phyloP scores from a whole-genome alignment of 2,888 invertebrate genomes.

The Neoascia interrupta region DNA sequence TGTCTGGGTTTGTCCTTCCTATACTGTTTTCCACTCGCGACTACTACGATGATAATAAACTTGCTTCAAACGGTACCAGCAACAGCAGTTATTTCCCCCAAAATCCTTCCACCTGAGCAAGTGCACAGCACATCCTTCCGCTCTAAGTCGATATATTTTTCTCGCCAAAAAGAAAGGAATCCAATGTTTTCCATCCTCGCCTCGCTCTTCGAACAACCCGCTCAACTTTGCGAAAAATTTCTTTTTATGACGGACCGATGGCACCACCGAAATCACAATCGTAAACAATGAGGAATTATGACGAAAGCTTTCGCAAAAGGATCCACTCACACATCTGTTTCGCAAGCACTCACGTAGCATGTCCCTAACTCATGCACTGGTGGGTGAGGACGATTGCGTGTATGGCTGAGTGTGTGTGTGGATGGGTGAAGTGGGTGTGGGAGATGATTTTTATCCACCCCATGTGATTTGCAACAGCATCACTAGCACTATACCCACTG shows the following conservation, averaged over 20 bases:
- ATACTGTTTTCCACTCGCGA: conserved; percentile 4
- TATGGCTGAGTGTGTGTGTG: no score
- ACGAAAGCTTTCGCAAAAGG: conserved; percentile 65
- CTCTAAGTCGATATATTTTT: conserved; percentile 47
- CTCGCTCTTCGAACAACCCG: no score
- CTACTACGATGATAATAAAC: conserved; percentile 60
- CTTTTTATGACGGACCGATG: conserved; percentile 70
- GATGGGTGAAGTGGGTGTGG: background rate
- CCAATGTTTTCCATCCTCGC: conserved; percentile 28
- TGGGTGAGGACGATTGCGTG: no score
- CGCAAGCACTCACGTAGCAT: conserved; percentile 55
- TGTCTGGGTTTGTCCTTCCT: conserved; percentile 37
- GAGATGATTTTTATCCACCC: conserved; percentile 44
- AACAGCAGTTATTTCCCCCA: conserved; percentile 31
- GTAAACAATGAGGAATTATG: conserved; percentile 69
- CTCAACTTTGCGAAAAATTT: conserved; percentile 49
- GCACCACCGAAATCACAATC: conserved; percentile 69
- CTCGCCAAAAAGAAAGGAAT: conserved; percentile 34
- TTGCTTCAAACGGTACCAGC: conserved; percentile 48
- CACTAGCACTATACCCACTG: no score
- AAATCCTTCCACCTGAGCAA: conserved; percentile 67
- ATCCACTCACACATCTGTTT: conserved; percentile 67
- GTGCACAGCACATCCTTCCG: conserved; percentile 45
- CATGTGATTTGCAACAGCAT: conserved; percentile 64
- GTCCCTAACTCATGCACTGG: conserved; percentile 58